phyloP scores from a whole-genome alignment of 2,888 invertebrate species.

The Lacanobia wlatinum region DNA sequence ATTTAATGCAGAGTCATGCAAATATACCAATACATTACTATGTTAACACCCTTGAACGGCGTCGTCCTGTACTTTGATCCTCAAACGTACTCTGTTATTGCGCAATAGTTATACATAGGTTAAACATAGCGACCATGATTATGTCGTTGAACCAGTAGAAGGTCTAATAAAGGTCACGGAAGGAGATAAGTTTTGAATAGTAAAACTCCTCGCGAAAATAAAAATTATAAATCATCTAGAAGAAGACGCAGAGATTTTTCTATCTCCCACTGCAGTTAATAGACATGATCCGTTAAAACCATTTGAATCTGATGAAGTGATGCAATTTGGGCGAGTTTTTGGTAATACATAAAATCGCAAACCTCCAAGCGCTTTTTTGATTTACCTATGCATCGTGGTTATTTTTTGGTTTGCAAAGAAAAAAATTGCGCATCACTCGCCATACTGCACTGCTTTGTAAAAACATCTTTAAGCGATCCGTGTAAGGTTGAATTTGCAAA shows the following conservation, averaged over 20 bases:
- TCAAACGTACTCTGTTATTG: slow-evolving; percentile 22
- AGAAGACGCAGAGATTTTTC: neutral
- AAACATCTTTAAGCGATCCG: no score
- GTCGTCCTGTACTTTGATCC: slow-evolving; percentile 48
- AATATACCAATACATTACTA: slow-evolving; percentile 16
- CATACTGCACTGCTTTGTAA: no score
- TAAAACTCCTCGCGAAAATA: neutral
- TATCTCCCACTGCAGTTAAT: neutral
- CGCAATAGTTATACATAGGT: slow-evolving; percentile 27
- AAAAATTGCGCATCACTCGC: no score
- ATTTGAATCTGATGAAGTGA: neutral
- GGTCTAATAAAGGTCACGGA: slow-evolving; percentile 4
- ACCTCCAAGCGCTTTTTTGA: neutral
- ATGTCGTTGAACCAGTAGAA: slow-evolving; percentile 39
- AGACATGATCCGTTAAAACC: neutral
- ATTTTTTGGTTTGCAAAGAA: no score
- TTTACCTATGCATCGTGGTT: no score
- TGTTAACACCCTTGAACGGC: slow-evolving; percentile 19
- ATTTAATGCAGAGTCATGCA: slow-evolving; percentile 28
- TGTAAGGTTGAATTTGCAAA: no score
- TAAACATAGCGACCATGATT: slow-evolving; percentile 15
- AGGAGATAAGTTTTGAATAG: neutral
- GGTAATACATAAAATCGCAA: neutral
- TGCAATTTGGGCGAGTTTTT: neutral
- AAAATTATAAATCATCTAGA: no score